A percentile compares a stretch with the other conserved stretches of the same genome.
Evolutionary conservation across 2,113 vertebrate genomes (phyloP).

Genomic region (Brachypodius melanocephalos): DNA sequence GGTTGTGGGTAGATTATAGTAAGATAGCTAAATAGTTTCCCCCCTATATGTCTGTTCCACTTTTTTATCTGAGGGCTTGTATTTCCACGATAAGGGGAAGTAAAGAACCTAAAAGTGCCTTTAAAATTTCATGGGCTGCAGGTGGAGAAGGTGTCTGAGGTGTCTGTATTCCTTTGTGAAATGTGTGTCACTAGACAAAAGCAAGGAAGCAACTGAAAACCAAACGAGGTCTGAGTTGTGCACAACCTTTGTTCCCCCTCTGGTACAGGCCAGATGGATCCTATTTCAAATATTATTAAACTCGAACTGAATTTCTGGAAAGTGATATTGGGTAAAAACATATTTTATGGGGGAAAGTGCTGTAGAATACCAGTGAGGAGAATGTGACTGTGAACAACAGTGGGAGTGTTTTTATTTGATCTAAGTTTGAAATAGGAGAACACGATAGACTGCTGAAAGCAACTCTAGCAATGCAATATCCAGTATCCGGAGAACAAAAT

Average conservation of each 20-base stretch:
- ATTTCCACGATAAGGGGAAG: not conserved
- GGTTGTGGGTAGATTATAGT: not conserved
- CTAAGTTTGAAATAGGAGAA: slow-evolving; percentile 26
- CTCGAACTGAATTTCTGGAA: not conserved
- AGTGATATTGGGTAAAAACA: not conserved
- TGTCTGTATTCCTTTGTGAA: not conserved
- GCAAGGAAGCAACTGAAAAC: slow-evolving; percentile 9
- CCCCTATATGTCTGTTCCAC: not conserved
- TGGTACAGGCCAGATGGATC: not conserved
- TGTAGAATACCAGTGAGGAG: not conserved
- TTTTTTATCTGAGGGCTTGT: not conserved
- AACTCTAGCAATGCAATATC: not conserved
- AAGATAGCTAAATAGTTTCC: not conserved
- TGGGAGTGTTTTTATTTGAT: not conserved
- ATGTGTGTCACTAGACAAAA: not conserved
- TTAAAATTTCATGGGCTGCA: slow-evolving; percentile 29
- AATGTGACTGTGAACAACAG: not conserved
- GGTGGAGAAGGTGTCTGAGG: not conserved
- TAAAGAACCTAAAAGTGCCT: not conserved
- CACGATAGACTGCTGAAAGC: not conserved
- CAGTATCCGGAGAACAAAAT: slow-evolving; percentile 33
- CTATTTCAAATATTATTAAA: slow-evolving; percentile 24
- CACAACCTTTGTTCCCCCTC: not conserved
- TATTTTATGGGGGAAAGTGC: not conserved
- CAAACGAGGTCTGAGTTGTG: not conserved